These are phyloP conservation scores for Tiaroga cobitis DNA, from an alignment of 2,797 vertebrate species.

Conservation along the genomic window DNA sequence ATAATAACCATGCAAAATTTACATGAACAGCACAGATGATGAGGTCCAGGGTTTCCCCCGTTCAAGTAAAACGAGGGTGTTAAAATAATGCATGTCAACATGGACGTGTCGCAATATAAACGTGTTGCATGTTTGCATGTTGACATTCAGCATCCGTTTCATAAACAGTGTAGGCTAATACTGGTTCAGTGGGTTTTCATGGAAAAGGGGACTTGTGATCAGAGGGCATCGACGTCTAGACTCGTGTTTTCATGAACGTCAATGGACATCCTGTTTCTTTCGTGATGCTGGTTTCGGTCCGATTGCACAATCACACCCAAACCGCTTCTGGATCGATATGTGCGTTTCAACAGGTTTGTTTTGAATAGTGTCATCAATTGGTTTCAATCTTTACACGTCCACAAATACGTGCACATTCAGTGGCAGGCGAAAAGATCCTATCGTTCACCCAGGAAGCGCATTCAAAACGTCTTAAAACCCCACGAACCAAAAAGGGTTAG, in stretches of 20 bases:
- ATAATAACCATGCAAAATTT: neutral
- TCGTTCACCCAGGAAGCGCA: neutral
- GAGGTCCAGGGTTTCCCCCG: neutral
- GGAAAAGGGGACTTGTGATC: neutral
- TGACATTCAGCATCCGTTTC: neutral
- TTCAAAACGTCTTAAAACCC: neutral
- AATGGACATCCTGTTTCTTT: constrained; percentile 16
- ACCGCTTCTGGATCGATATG: neutral
- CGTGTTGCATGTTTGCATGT: neutral
- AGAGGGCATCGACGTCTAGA: neutral
- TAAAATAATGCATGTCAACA: neutral
- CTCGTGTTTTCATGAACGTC: neutral
- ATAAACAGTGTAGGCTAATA: neutral
- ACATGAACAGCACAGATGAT: neutral
- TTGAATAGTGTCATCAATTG: neutral
- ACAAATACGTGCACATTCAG: neutral
- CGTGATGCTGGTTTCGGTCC: constrained; percentile 15
- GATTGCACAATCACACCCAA: constrained; percentile 8
- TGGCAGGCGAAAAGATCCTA: too few relatives aligned
- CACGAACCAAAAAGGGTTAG: neutral
- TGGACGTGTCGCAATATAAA: neutral
- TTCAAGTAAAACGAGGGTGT: neutral
- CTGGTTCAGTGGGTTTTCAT: neutral
- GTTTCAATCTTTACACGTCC: neutral
- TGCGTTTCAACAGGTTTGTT: constrained; percentile 26